Evolutionary conservation across 2,888 invertebrate genomes (phyloP).

Genomic region (Pyrgus malvae): DNA sequence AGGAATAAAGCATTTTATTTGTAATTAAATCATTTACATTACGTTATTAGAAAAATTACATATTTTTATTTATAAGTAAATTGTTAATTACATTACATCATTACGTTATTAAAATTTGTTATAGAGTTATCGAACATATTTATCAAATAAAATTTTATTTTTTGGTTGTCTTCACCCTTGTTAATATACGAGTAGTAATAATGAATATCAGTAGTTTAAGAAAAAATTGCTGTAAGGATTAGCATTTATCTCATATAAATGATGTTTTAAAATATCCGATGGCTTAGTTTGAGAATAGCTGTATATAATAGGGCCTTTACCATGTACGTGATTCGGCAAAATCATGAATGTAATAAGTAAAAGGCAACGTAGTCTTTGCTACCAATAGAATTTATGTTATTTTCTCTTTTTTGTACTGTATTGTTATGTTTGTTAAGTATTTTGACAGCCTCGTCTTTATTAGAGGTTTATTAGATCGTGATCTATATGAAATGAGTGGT

Average conservation of each 20-base stretch:
- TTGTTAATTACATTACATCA: too few relatives aligned
- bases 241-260: not conserved
- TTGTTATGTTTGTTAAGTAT: conserved; percentile 8
- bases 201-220: too few relatives aligned
- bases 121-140: too few relatives aligned
- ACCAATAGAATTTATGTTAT: not conserved
- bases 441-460: conserved; percentile 38
- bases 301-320: not conserved
- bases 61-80: too few relatives aligned
- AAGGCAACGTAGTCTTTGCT: conserved; percentile 4
- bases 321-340: not conserved
- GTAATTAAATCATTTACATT: too few relatives aligned
- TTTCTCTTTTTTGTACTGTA: not conserved
- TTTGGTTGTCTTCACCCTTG: too few relatives aligned
- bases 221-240: too few relatives aligned
- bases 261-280: not conserved
- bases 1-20: too few relatives aligned
- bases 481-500: conserved; percentile 37
- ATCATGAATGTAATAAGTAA: not conserved
- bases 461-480: conserved; percentile 43
- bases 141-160: too few relatives aligned
- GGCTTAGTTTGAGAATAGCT: not conserved
- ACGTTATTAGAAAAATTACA: too few relatives aligned
- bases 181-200: too few relatives aligned
- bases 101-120: too few relatives aligned